A percentile compares a stretch with the other conserved stretches of the same genome.
These are phyloP conservation scores for Thaumetopoea pityocampa DNA, from an alignment of 1,140 invertebrate species.

Conservation along the genomic window DNA sequence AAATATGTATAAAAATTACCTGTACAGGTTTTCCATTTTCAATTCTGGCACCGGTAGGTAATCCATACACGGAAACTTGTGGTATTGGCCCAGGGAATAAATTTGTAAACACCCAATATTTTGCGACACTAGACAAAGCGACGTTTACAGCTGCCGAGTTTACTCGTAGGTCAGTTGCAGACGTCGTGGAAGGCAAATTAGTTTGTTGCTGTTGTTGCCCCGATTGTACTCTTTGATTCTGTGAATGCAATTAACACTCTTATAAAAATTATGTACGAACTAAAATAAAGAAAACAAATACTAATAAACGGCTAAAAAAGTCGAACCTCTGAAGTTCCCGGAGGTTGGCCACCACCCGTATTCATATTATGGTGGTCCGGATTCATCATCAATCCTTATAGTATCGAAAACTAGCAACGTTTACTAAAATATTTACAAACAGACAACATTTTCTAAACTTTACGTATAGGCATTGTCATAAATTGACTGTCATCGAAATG, in stretches of 20 bases:
- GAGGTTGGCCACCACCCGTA: constrained; percentile 72
- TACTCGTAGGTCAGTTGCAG: constrained; percentile 77
- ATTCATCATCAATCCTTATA: constrained; percentile 70
- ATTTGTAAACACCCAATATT: constrained; percentile 82
- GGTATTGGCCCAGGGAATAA: constrained; percentile 79
- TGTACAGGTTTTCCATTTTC: constrained; percentile 79
- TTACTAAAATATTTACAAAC: constrained; percentile 60
- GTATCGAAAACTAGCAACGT: constrained; percentile 25
- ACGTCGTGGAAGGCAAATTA: constrained; percentile 68
- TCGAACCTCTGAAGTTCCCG: constrained; percentile 75
- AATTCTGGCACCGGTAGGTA: constrained; percentile 71
- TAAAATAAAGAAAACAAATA: constrained; percentile 33
- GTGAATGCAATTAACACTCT: constrained; percentile 48
- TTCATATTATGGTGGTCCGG: constrained; percentile 75
- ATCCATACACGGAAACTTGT: constrained; percentile 79
- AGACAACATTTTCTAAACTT: constrained; percentile 68
- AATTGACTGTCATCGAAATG: constrained; percentile 77
- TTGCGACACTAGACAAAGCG: constrained; percentile 79
- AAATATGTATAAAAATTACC: constrained; percentile 46
- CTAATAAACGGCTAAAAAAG: constrained; percentile 38
- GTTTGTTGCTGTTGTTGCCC: constrained; percentile 46
- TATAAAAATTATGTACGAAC: constrained; percentile 25
- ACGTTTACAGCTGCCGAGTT: constrained; percentile 79
- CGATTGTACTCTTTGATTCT: constrained; percentile 52
- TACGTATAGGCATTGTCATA: constrained; percentile 75